Base-by-base conservation (phyloP, 1,140 invertebrate species). In the Musca domestica region DNA sequence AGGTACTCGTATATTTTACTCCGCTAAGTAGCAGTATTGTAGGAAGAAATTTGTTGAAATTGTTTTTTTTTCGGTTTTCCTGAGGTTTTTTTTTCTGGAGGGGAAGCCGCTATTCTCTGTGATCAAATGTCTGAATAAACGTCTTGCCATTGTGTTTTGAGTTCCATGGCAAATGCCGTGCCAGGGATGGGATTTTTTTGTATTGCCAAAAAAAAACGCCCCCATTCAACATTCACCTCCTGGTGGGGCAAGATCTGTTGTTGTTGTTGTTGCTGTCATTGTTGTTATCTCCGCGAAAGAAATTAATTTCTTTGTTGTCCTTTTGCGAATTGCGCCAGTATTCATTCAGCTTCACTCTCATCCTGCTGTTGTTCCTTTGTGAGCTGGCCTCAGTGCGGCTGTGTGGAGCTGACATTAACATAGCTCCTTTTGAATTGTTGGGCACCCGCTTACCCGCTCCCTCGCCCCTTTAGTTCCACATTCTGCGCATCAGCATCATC, bases 181-280 rank as follows among this genome's bases (percentile, higher is more conserved):
- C 6, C 4, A 12, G 34, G 6, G 10, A 41, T 7, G 34, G 12
- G 34, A 10, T 5, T 41, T 41, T 41, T 41, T 10, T 41, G 34
- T 41, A 2, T 41, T 41, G 34, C 34, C 5, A 41, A 41, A 12
- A 41, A 41, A 41, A 12, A 41, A 41, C 34, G 34, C 34, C 34
- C 34, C 34, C 34, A 10, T 41, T 10, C 12, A 41, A 10, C 34
- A 41, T 41, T 41, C 34, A 41, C 4, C 34, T 41, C 17, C 48
- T 51, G 48, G 4, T 15, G 54, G 19, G 15, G n/a, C 54, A 41
- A 27, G 20, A n/a, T 15, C 20, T 41, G 51, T 30, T 20, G 63
- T 66, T 56, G 27, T 34, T 64, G 51, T 27, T 65, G 67, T 12
- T 66, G 54, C 54, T 66, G 54, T 63, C 48, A 52, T 69, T 64